A percentile compares a stretch with the other conserved stretches of the same genome.
These are phyloP conservation scores for Drosophila tani DNA, from an alignment of 1,140 invertebrate species.

Conservation along the genomic window DNA sequence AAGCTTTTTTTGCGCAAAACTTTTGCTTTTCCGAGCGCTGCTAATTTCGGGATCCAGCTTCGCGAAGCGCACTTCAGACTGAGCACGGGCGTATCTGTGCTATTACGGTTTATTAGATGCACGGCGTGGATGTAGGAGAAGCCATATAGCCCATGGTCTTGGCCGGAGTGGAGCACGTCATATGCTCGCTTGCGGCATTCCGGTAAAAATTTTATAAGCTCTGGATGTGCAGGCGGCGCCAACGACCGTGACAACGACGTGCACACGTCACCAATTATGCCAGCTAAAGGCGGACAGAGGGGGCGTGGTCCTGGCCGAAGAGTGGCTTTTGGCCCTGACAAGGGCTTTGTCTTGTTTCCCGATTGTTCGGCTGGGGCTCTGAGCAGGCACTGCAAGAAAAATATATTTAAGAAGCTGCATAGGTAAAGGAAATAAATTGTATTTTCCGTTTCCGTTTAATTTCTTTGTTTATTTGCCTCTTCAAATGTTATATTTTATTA, in stretches of 20 bases:
- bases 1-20: constrained; percentile 26
- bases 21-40: constrained; percentile 19
- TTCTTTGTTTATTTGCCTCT: background rate
- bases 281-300: constrained; percentile 4
- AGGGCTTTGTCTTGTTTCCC: constrained; percentile 33
- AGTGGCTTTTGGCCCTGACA: constrained; percentile 42
- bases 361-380: constrained; percentile 8
- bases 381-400: constrained; percentile 10
- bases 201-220: constrained; percentile 72
- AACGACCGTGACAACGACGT: constrained; percentile 56
- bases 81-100: constrained; percentile 7
- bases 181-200: constrained; percentile 33
- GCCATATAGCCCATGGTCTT: background rate
- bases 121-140: background rate
- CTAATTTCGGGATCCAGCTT: constrained; percentile 38
- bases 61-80: constrained; percentile 37
- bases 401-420: too few species aligned
- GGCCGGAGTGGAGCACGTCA: constrained; percentile 8
- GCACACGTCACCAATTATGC: constrained; percentile 76
- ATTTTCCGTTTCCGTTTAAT: background rate
- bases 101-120: constrained; percentile 50
- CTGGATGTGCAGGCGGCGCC: constrained; percentile 71
- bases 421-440: background rate
- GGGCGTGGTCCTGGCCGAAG: constrained; percentile 9
- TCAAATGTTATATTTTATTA: background rate